Conservation (phyloP, 2,888 invertebrate genomes). For the Nemotelus pantherinus region DNA sequence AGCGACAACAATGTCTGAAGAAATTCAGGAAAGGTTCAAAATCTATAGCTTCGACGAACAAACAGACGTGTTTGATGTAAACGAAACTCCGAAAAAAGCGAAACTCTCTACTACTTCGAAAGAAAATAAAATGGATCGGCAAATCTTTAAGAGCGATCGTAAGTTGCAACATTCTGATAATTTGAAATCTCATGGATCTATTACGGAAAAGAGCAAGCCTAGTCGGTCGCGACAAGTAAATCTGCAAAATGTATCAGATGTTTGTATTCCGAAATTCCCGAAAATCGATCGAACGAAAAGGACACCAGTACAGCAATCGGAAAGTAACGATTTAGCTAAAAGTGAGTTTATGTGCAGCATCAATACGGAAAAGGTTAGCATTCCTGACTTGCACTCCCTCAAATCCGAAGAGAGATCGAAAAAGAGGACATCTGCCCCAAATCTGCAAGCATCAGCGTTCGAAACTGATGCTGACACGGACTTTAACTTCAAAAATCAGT, state of each 20-base stretch:
- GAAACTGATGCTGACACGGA: no score
- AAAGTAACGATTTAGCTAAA: neutral
- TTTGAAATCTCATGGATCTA: neutral
- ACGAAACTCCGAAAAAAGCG: conserved; percentile 16
- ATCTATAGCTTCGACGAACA: conserved; percentile 36
- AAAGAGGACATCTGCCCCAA: neutral
- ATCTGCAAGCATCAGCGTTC: no score
- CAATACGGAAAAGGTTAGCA: no score
- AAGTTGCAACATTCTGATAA: neutral
- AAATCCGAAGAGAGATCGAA: neutral
- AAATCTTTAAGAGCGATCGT: neutral
- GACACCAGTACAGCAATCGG: neutral
- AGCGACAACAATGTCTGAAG: conserved; percentile 17
- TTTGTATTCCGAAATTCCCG: conserved; percentile 21
- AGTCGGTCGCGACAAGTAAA: conserved; percentile 25
- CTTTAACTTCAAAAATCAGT: no score
- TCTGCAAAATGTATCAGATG: conserved; percentile 32
- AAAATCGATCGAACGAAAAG: conserved; percentile 23
- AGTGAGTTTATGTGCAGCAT: neutral
- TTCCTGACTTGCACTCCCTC: neutral
- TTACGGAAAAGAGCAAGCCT: conserved; percentile 4
- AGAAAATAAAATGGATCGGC: conserved; percentile 14
- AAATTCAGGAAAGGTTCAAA: conserved; percentile 29
- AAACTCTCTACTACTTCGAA: conserved; percentile 24
- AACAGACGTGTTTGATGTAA: neutral